Percentiles rank a stretch among this genome's conserved stretches.
Conservation (phyloP, 2,888 invertebrate species). For the Lissocephala sabroskyi region DNA sequence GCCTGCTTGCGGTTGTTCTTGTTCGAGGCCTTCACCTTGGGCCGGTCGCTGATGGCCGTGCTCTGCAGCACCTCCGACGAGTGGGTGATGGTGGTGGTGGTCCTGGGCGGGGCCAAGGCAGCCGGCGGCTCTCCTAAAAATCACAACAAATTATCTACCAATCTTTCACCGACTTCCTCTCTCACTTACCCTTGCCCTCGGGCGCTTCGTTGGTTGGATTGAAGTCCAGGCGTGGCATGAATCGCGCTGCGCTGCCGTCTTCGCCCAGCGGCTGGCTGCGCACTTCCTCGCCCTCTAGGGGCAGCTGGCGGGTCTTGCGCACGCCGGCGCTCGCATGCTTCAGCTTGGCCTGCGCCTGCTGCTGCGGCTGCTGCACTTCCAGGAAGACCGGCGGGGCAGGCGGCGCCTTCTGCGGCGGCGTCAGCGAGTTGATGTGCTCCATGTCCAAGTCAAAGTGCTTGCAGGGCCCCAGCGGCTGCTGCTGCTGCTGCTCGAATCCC, state of each 20-base stretch:
- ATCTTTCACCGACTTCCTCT: background rate
- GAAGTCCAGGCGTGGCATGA: constrained; percentile 31
- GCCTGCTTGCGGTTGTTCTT: constrained; percentile 84
- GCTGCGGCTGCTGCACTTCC: constrained; percentile 25
- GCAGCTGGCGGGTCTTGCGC: constrained; percentile 70
- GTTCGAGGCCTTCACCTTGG: constrained; percentile 85
- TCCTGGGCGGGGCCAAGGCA: background rate
- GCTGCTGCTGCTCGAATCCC: constrained; percentile 69
- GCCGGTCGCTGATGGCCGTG: constrained; percentile 87
- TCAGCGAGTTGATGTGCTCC: constrained; percentile 65
- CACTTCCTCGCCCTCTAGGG: constrained; percentile 67
- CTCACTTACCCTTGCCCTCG: background rate
- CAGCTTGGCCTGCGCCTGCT: constrained; percentile 44
- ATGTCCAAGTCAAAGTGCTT: constrained; percentile 66
- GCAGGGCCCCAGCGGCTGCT: constrained; percentile 49
- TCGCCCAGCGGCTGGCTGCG: constrained; percentile 74
- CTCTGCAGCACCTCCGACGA: constrained; percentile 75
- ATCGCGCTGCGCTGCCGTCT: constrained; percentile 53
- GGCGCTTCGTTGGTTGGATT: too few relatives aligned
- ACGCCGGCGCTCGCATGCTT: constrained; percentile 57
- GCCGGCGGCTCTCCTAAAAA: background rate
- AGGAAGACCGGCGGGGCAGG: constrained; percentile 60
- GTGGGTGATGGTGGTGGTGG: constrained; percentile 67
- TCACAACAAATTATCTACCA: background rate
- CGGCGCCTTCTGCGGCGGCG: constrained; percentile 64